Percentiles rank a stretch among this genome's conserved stretches.
Conservation (phyloP, 2,888 invertebrate species). For the Eurytoma californica region DNA sequence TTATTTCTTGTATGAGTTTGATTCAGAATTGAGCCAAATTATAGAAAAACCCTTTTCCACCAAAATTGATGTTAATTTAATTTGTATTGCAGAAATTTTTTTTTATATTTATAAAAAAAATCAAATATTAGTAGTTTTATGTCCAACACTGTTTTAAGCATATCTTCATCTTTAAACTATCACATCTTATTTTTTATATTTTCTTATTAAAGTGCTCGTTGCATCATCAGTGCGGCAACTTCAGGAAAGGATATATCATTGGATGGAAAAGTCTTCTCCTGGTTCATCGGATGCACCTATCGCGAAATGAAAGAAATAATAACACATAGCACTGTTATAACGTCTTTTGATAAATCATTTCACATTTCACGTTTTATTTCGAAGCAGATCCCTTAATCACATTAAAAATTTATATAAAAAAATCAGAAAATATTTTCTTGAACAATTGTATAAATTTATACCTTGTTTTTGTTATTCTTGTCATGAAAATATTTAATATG, state of each 20-base stretch:
- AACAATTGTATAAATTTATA: conserved; percentile 37
- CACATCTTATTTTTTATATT: conserved; percentile 47
- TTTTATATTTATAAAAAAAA: not conserved
- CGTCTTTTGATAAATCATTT: conserved; percentile 28
- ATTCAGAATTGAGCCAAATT: not conserved
- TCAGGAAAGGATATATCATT: conserved; percentile 35
- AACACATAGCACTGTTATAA: conserved; percentile 42
- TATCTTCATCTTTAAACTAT: conserved; percentile 6
- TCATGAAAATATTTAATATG: conserved; percentile 27
- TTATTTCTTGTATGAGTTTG: too few relatives aligned
- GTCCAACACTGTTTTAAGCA: conserved; percentile 34
- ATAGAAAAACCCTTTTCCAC: too few relatives aligned
- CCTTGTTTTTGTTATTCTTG: conserved; percentile 38
- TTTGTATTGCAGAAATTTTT: too few relatives aligned
- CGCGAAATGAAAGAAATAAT: conserved; percentile 28
- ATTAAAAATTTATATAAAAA: not conserved
- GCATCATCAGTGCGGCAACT: conserved; percentile 11
- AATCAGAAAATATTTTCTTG: conserved; percentile 2
- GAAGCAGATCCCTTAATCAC: conserved; percentile 26
- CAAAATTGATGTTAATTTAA: too few relatives aligned
- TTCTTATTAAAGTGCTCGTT: conserved; percentile 46
- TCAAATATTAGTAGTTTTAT: conserved; percentile 7
- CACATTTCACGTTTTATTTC: conserved; percentile 32
- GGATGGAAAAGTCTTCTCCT: conserved; percentile 33
- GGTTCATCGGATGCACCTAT: conserved; percentile 5